Evolutionary conservation across 2,113 vertebrate genomes (phyloP).

Genomic region (Phalacrocorax aristotelis): DNA sequence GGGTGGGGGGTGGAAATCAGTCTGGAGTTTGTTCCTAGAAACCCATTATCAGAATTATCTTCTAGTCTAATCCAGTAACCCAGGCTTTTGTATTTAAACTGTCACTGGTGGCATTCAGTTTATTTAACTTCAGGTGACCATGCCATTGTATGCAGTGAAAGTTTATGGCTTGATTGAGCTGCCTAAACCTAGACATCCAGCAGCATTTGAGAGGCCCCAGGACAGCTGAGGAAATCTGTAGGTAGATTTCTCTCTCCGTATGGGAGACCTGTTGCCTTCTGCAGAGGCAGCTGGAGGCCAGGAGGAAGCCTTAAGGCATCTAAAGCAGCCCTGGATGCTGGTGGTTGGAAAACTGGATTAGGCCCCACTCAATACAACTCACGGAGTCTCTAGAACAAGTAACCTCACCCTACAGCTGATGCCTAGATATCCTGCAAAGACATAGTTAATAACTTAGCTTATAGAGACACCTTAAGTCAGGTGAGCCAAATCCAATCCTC

Average conservation of each 20-base stretch:
- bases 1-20: neutral
- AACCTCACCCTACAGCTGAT: neutral
- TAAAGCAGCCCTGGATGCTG: neutral
- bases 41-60: neutral
- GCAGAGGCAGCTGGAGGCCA: neutral
- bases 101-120: neutral
- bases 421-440: neutral
- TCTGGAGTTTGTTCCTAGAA: neutral
- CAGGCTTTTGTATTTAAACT: neutral
- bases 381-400: neutral
- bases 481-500: neutral
- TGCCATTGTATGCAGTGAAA: neutral
- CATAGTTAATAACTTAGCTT: neutral
- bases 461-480: neutral
- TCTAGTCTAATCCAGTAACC: neutral
- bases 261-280: neutral
- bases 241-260: neutral
- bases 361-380: accelerated
- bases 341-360: neutral
- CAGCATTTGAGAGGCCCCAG: neutral
- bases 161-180: neutral
- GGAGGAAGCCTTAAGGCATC: neutral
- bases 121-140: neutral
- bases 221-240: neutral
- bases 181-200: neutral